Percentiles rank a stretch among this genome's conserved stretches.
Conservation (phyloP, 2,797 vertebrate genomes). For the Decapterus maruadsi region DNA sequence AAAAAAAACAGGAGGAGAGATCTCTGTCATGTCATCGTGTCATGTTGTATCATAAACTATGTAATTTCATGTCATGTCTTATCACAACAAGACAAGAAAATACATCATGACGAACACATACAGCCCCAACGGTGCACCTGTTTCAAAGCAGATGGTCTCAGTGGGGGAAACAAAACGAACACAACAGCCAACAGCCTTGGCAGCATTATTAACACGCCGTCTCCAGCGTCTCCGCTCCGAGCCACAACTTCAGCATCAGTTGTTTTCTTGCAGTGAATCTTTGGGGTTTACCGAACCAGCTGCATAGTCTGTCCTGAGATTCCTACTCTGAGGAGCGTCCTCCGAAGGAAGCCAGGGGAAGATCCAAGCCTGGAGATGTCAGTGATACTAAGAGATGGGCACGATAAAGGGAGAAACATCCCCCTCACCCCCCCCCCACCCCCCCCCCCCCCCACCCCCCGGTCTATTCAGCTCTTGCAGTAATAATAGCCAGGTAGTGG, state of each 20-base stretch:
- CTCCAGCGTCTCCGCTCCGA: background rate
- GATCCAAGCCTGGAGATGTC: conserved; percentile 21
- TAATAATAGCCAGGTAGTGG: conserved; percentile 63
- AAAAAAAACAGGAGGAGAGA: background rate
- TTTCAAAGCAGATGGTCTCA: conserved; percentile 9
- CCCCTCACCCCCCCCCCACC: background rate
- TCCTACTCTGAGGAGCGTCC: conserved; percentile 41
- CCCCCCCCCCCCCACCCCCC: conserved; percentile 8
- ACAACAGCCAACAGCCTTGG: background rate
- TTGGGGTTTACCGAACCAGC: background rate
- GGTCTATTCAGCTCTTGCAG: conserved; percentile 29
- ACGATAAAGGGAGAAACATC: conserved; percentile 30
- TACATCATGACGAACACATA: background rate
- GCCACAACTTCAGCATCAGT: background rate
- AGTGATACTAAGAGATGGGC: conserved; percentile 39
- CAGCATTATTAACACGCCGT: background rate
- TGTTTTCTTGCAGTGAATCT: conserved; percentile 2
- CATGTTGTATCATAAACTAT: background rate
- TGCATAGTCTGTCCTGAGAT: conserved; percentile 24
- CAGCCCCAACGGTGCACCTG: background rate
- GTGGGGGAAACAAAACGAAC: background rate
- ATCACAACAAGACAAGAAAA: background rate
- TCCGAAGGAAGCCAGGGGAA: conserved; percentile 12
- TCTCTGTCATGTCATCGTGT: background rate
- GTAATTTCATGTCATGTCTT: background rate